Base-by-base conservation (phyloP, 2,797 vertebrate species). In the Lagocephalus sceleratus region DNA sequence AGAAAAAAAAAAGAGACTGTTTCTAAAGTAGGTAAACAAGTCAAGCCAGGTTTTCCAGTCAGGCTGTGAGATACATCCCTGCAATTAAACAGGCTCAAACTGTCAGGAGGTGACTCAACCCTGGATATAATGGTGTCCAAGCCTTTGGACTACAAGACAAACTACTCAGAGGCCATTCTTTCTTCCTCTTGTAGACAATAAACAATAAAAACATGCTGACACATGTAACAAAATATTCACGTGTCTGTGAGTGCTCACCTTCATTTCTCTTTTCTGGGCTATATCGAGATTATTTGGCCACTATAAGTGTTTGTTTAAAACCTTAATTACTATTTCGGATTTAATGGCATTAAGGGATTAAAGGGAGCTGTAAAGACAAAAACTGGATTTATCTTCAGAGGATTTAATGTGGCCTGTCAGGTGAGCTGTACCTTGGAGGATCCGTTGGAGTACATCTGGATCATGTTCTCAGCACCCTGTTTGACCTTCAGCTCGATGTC, bases 401-500 rank as follows among this genome's bases (percentile, higher is more conserved):
- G 62, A 51, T 23, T 50, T 16, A 46, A 22, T 22, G 3, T 14
- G 73, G 60, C 49, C 43, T 40, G 47, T 14, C 8, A 35, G 32
- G 12, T n/a, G 53, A 42, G 21, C 15, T 69, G 21, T 90, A 98
- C 96, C 93, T 98, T 98, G 63, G 95, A 95, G 61, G 94, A 90
- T 8, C 95, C 94, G 71, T 96, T 96, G 65, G 95, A 96, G 88
- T 98, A 98, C 92, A 96, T 97, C 83, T 94, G 95, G 82, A 98
- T 98, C 96, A 98, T 98, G 87, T 98, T 98, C 81, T 98, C 96
- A 2, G 96, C 96, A 29, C 96, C 96, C 73, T 98, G 96, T 67
- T 98, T 98, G 81, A 98, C 96, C 87, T 98, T 98, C 69, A 96
- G 90, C 81, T 98, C 96, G 75, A 98, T 98, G 90, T 98, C 94